Conservation (phyloP, 2,888 invertebrate genomes). For the Leptura quadrifasciata region DNA sequence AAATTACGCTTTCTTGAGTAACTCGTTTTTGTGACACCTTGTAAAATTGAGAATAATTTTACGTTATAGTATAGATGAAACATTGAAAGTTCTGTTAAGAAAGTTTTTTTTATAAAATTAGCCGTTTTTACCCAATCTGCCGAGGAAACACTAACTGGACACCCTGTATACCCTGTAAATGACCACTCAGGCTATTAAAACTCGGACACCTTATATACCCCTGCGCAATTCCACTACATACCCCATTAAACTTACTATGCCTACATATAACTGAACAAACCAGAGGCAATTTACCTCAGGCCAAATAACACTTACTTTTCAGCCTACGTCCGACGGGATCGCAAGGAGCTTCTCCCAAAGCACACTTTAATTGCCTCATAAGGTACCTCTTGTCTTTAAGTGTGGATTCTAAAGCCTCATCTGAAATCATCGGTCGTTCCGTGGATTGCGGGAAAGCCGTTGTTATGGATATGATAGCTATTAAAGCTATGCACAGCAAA, state of each 20-base stretch:
- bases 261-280: not conserved
- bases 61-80: no score
- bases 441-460: conserved; percentile 45
- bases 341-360: conserved; percentile 83
- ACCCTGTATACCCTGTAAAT: not conserved
- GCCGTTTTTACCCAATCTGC: no score
- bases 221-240: not conserved
- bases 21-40: no score
- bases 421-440: conserved; percentile 76
- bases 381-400: conserved; percentile 83
- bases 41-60: no score
- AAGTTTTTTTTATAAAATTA: no score
- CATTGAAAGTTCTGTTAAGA: no score
- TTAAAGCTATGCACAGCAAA: conserved; percentile 47
- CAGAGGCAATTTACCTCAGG: conserved; percentile 4
- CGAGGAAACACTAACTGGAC: no score
- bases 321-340: conserved; percentile 84
- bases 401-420: conserved; percentile 81
- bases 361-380: conserved; percentile 83
- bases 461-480: conserved; percentile 25
- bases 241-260: not conserved
- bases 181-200: not conserved
- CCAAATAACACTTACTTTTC: conserved; percentile 77
- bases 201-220: not conserved
- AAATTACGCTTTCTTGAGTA: no score